Evolutionary conservation across 2,113 vertebrate species (phyloP).

Genomic region (Limnothrissa miodon): DNA sequence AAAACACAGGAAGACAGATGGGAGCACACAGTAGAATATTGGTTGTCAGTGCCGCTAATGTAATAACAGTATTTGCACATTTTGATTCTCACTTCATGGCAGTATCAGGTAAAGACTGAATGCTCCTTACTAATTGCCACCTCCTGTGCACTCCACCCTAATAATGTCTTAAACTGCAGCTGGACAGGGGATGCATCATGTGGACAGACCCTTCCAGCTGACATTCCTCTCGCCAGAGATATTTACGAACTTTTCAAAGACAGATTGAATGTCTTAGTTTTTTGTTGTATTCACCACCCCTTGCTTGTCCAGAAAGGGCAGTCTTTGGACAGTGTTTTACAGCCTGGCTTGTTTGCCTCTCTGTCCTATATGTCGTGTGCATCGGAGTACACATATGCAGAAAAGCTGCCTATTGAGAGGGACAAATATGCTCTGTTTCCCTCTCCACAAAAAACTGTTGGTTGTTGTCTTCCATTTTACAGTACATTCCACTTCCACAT

Average conservation of each 20-base stretch:
- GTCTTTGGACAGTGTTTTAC: background rate
- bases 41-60: slow-evolving; percentile 5
- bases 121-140: background rate
- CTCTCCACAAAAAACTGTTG: background rate
- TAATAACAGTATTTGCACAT: background rate
- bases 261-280: slow-evolving; percentile 29
- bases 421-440: background rate
- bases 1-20: background rate
- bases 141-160: background rate
- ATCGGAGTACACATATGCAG: background rate
- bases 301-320: background rate
- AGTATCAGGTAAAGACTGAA: slow-evolving; percentile 10
- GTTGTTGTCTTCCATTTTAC: background rate
- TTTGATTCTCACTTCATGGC: background rate
- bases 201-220: slow-evolving; percentile 1
- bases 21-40: background rate
- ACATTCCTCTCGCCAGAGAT: background rate
- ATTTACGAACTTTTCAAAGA: slow-evolving; percentile 29
- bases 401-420: background rate
- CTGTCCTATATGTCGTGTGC: background rate
- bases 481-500: background rate
- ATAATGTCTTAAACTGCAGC: background rate
- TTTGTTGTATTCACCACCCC: background rate
- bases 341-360: background rate
- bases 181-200: background rate